Conservation (phyloP, 2,888 invertebrate genomes). For the Plebejus melissa region DNA sequence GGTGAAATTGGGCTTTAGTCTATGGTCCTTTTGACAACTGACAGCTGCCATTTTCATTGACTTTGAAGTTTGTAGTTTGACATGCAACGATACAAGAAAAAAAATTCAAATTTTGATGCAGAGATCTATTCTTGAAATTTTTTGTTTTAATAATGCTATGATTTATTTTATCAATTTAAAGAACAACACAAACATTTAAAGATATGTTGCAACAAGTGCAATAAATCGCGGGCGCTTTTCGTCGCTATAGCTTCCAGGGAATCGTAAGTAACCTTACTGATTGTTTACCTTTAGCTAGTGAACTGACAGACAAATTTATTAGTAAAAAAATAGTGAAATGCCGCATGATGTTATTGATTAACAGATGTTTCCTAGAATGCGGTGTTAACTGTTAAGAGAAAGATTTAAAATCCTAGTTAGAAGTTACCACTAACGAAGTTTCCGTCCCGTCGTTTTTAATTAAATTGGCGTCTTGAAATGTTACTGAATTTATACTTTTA, state of each 20-base stretch:
- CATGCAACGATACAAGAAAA: slow-evolving; percentile 38
- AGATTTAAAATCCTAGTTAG: slow-evolving; percentile 42
- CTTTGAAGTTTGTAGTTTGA: neutral
- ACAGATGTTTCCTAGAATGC: slow-evolving; percentile 49
- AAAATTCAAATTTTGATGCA: slow-evolving; percentile 33
- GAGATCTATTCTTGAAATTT: neutral
- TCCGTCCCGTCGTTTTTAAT: neutral
- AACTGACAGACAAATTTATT: slow-evolving; percentile 43
- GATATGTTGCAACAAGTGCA: slow-evolving; percentile 52
- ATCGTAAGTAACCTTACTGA: slow-evolving; percentile 54
- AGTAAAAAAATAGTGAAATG: slow-evolving; percentile 43
- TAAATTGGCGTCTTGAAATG: slow-evolving; percentile 9
- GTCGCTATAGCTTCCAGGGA: slow-evolving; percentile 35
- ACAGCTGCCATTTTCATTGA: neutral
- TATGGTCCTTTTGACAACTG: neutral
- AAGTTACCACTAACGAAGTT: slow-evolving; percentile 1
- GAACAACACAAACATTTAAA: slow-evolving; percentile 59
- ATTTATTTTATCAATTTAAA: slow-evolving; percentile 39
- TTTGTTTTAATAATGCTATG: neutral
- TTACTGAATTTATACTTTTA: neutral
- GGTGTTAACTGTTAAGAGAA: slow-evolving; percentile 45
- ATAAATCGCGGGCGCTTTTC: slow-evolving; percentile 49
- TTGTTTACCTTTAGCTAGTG: slow-evolving; percentile 36
- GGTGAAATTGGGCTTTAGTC: too few species aligned
- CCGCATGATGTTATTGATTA: slow-evolving; percentile 67